Conservation (phyloP, 2,888 invertebrate genomes). For the Drosophila colorata region DNA sequence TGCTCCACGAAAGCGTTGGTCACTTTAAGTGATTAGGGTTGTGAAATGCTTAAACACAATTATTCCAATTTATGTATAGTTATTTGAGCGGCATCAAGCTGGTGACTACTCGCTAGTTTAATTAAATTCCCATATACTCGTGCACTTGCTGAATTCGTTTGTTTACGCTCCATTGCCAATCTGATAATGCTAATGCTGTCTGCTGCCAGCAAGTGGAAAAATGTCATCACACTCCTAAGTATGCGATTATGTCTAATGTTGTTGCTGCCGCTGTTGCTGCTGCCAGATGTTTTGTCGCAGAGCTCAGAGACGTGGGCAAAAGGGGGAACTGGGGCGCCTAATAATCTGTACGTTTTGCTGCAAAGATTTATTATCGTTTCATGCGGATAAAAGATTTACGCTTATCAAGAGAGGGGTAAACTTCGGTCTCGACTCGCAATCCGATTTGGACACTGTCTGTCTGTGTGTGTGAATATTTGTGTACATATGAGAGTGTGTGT, state of each 20-base stretch:
- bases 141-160: slow-evolving; percentile 33
- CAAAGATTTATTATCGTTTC: slow-evolving; percentile 78
- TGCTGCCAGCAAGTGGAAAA: slow-evolving; percentile 42
- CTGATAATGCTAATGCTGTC: slow-evolving; percentile 56
- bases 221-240: slow-evolving; percentile 50
- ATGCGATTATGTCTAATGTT: slow-evolving; percentile 49
- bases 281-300: slow-evolving; percentile 76
- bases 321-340: slow-evolving; percentile 49
- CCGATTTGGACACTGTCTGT: slow-evolving; percentile 29
- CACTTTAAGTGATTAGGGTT: no score
- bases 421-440: slow-evolving; percentile 12
- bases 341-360: slow-evolving; percentile 78
- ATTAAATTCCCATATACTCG: slow-evolving; percentile 43
- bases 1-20: no score
- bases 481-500: not conserved
- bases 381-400: slow-evolving; percentile 81
- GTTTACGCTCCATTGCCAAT: slow-evolving; percentile 49
- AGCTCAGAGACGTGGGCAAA: not conserved
- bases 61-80: slow-evolving; percentile 20
- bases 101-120: slow-evolving; percentile 33
- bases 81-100: slow-evolving; percentile 29
- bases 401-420: slow-evolving; percentile 55
- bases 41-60: not conserved
- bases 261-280: slow-evolving; percentile 25
- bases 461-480: slow-evolving; percentile 2